Evolutionary conservation across 1,140 invertebrate genomes (phyloP), one percentile per base, ranked within the genome.

Genomic region (Drosophila dunni): DNA sequence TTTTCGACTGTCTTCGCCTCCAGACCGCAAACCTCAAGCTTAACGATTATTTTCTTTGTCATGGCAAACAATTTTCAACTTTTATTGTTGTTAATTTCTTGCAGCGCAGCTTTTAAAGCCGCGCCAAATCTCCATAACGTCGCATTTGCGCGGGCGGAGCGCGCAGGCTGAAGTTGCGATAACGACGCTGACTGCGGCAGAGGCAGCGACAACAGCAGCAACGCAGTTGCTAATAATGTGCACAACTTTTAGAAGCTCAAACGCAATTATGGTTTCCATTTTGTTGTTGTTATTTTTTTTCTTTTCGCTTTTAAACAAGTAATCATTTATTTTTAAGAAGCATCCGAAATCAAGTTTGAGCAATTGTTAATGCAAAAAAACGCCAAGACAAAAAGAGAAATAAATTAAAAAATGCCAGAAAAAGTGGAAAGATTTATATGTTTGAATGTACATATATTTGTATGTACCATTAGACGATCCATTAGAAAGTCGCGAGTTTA

Each of bases 1-100:
- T 84, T 77, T 70, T 76, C 64, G 68, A 72, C 67, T 66, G 60
- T 73, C 66, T 51, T 63, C 54, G 48, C 72, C 42, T 63, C 63
- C 67, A 75, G 76, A 62, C 64, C 56, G 40, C 53, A 72, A 72
- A 72, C 38, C 38, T 45, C 40, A 48, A 54, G 70, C 56, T 68
- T 68, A 68, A 73, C 73, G 61, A 85, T 78, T 85, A 84, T 84
- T 84, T 84, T 84, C 81, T 78, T 84, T 82, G 81, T 84, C 81
- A 84, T 84, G 62, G 78, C 73, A 76, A 80, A 83, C 79, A 85
- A 85, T 85, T 85, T 85, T 60, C 81, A 85, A 78, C 81, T 78
- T 79, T 78, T 85, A 81, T 85, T 85, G 77, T 85, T 84, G 81
- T 84, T 84, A 84, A 84, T 85, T 84, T 84, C 78, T 84, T 84